A percentile compares a stretch with the other conserved stretches of the same genome.
phyloP scores from a whole-genome alignment of 2,888 invertebrate species.

The Cheilosia vernalis region DNA sequence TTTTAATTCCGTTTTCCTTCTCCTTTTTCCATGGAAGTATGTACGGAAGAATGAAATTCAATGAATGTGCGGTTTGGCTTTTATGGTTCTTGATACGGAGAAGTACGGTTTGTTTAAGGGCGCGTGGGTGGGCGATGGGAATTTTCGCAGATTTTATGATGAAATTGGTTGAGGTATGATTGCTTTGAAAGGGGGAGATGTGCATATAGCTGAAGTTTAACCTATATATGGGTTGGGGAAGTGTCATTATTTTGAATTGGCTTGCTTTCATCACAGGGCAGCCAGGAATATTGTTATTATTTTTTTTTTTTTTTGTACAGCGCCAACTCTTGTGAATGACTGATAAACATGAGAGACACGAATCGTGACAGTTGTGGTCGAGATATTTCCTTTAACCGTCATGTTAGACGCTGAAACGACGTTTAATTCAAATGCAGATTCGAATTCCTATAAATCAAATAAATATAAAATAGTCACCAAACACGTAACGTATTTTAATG shows the following conservation, averaged over 20 bases:
- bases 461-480: too few relatives aligned
- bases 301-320: too few relatives aligned
- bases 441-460: too few relatives aligned
- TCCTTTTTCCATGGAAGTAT: conserved; percentile 17
- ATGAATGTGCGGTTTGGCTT: conserved; percentile 63
- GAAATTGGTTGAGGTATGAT: conserved; percentile 25
- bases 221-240: conserved; percentile 21
- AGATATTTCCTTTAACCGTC: too few relatives aligned
- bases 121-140: conserved; percentile 34
- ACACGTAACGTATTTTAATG: too few relatives aligned
- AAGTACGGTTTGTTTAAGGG: conserved; percentile 25
- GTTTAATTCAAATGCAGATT: too few relatives aligned
- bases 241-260: neutral
- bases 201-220: conserved; percentile 6
- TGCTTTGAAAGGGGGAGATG: conserved; percentile 22
- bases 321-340: too few relatives aligned
- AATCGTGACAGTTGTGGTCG: too few relatives aligned
- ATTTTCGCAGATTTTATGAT: conserved; percentile 36
- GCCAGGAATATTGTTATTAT: too few relatives aligned
- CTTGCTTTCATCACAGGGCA: too few relatives aligned
- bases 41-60: conserved; percentile 53
- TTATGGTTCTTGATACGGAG: conserved; percentile 41
- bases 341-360: too few relatives aligned
- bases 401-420: too few relatives aligned
- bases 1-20: conserved; percentile 60